Conservation (phyloP, 35 echinoderm and acorn worm species). For the Apostichopus californicus region DNA sequence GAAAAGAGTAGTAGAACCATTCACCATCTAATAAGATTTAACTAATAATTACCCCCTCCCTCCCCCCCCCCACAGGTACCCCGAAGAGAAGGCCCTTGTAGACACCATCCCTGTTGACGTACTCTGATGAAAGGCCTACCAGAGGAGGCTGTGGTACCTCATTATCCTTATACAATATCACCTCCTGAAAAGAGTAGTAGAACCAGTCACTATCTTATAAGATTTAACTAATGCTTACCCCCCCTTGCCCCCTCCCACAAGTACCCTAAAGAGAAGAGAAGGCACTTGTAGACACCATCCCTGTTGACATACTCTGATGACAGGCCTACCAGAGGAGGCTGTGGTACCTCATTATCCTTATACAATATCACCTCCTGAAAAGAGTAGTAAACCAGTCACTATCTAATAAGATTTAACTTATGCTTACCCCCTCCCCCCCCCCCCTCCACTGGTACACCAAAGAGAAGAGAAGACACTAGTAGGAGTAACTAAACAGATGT, state of each 20-base stretch:
- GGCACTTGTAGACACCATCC: slow-evolving; percentile 64
- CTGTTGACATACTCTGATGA: slow-evolving; percentile 80
- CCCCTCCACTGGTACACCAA: too few species aligned
- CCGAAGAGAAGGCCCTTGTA: neutral
- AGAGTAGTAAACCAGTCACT: neutral
- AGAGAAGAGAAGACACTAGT: neutral
- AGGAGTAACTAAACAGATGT: neutral
- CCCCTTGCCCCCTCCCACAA: too few species aligned
- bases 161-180: slow-evolving; percentile 76
- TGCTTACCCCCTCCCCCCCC: too few species aligned
- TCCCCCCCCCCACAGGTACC: too few species aligned
- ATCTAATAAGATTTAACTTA: too few species aligned
- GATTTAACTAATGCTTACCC: too few species aligned
- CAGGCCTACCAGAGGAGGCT: slow-evolving; percentile 74
- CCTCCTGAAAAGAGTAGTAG: slow-evolving; percentile 55
- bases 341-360: slow-evolving; percentile 79
- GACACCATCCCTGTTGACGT: slow-evolving; percentile 74
- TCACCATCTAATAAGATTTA: too few species aligned
- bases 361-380: slow-evolving; percentile 73
- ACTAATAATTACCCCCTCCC: too few species aligned
- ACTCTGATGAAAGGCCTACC: slow-evolving; percentile 80
- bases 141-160: slow-evolving; percentile 77
- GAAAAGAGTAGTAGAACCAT: neutral
- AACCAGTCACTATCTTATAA: neutral
- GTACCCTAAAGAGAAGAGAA: too few species aligned